phyloP scores from a whole-genome alignment of 2,113 vertebrate species.

The Rhinolophus ferrumequinum region DNA sequence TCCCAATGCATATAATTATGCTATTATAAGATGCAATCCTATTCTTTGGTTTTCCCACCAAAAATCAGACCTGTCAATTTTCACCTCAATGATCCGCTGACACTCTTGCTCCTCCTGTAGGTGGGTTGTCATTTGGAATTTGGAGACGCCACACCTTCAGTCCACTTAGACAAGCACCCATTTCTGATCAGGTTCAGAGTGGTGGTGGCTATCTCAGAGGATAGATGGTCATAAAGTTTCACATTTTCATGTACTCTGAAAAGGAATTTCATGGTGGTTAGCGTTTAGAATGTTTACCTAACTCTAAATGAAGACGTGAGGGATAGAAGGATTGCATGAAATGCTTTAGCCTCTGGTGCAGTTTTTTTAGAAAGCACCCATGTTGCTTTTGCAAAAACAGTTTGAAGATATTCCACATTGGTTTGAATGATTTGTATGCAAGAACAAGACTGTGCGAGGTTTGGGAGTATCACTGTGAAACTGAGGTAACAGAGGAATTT shows the following conservation, averaged over 20 bases:
- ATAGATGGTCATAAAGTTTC: background rate
- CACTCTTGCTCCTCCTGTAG: background rate
- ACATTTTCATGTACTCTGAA: background rate
- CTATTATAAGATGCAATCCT: background rate
- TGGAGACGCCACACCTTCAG: background rate
- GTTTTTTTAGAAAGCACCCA: background rate
- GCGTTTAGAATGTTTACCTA: background rate
- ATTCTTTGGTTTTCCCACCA: constrained; percentile 9
- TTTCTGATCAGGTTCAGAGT: background rate
- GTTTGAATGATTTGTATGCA: background rate
- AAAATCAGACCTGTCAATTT: background rate
- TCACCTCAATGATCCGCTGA: background rate
- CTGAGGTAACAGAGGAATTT: background rate
- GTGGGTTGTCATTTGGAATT: background rate
- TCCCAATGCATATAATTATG: background rate
- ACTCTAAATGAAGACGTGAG: background rate
- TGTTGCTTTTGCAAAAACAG: background rate
- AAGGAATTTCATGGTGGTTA: background rate
- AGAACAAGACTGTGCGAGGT: background rate
- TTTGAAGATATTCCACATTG: background rate
- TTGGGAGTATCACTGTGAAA: background rate
- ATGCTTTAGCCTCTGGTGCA: background rate
- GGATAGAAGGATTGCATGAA: background rate
- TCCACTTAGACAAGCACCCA: background rate
- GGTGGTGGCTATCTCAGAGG: background rate